Evolutionary conservation across 2,888 invertebrate species (phyloP).

Genomic region (Odontothrips loti): DNA sequence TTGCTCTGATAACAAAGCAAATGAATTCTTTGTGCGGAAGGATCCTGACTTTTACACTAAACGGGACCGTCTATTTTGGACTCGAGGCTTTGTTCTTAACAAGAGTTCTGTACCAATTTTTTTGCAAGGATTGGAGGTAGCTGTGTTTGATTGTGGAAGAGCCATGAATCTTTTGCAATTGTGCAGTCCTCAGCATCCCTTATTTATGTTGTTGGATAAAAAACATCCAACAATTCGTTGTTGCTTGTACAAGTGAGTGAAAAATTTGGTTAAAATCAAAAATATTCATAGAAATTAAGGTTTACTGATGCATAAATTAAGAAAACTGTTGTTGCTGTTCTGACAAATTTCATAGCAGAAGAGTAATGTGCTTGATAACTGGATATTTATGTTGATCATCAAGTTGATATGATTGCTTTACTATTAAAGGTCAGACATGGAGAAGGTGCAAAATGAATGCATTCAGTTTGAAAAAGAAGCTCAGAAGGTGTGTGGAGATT

Average conservation of each 20-base stretch:
- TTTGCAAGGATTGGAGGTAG: constrained; percentile 1
- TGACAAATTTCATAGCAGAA: not conserved
- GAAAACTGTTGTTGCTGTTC: too few species aligned
- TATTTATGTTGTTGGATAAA: not conserved
- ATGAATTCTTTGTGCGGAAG: not conserved
- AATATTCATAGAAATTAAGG: not conserved
- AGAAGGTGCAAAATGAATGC: not conserved
- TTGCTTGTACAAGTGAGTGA: not conserved
- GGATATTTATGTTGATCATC: not conserved
- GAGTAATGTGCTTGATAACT: not conserved
- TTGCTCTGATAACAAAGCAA: not conserved
- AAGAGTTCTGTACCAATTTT: not conserved
- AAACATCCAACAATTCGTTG: not conserved
- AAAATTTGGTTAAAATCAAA: not conserved
- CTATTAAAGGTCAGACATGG: not conserved
- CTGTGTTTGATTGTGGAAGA: constrained; percentile 3
- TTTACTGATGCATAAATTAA: not conserved
- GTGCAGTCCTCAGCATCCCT: not conserved
- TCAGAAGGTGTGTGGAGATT: not conserved
- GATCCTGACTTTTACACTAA: not conserved
- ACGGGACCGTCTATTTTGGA: not conserved
- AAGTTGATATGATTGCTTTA: not conserved
- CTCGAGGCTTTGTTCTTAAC: not conserved
- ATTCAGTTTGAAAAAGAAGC: not conserved
- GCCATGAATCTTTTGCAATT: constrained; percentile 1